A percentile compares a stretch with the other conserved stretches of the same genome.
Conservation (phyloP, 2,888 invertebrate species). For the Phragmatobia fuliginosa region DNA sequence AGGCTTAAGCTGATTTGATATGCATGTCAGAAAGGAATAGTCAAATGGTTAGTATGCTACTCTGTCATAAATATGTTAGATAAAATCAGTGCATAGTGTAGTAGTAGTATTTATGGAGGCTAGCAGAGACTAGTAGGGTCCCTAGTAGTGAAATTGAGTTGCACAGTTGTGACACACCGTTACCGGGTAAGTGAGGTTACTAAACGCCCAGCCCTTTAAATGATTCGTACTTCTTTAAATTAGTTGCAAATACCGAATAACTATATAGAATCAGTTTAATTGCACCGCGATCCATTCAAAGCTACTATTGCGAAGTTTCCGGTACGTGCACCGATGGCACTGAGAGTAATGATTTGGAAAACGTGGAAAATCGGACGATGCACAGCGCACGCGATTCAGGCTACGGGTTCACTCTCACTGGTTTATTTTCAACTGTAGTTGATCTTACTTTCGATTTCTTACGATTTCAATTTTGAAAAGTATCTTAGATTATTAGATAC, state of each 20-base stretch:
- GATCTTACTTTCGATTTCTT: conserved; percentile 1
- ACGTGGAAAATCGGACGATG: conserved; percentile 59
- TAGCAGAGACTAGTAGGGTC: too few relatives aligned
- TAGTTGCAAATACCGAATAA: neutral
- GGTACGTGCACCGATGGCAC: conserved; percentile 46
- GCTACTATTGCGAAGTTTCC: conserved; percentile 45
- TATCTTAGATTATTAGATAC: neutral
- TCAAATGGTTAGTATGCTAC: too few relatives aligned
- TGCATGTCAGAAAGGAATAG: too few relatives aligned
- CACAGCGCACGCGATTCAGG: conserved; percentile 46
- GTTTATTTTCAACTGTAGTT: conserved; percentile 25
- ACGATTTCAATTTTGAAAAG: too few relatives aligned
- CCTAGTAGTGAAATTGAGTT: too few relatives aligned
- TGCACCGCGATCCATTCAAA: conserved; percentile 36
- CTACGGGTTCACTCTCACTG: conserved; percentile 50
- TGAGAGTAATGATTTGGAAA: conserved; percentile 68
- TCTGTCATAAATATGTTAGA: too few relatives aligned
- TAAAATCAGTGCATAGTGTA: too few relatives aligned
- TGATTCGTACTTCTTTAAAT: neutral
- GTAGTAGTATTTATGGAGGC: too few relatives aligned
- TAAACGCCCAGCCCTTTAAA: too few relatives aligned
- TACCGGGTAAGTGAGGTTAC: too few relatives aligned
- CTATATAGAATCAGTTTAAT: neutral
- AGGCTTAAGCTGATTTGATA: too few relatives aligned
- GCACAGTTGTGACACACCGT: too few relatives aligned